These are phyloP conservation scores for Anas bernieri DNA, from an alignment of 2,797 vertebrate species.

Conservation along the genomic window DNA sequence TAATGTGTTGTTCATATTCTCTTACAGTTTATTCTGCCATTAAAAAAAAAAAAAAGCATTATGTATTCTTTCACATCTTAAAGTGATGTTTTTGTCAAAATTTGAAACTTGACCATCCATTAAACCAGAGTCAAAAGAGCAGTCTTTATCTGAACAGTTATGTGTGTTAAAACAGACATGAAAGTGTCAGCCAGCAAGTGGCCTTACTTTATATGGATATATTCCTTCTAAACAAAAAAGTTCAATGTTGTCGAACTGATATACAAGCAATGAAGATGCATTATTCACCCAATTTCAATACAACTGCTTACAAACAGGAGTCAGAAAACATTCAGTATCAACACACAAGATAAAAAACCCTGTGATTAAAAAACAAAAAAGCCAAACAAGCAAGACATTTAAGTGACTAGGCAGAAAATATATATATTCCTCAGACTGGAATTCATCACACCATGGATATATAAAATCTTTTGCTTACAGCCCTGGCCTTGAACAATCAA, in stretches of 20 bases:
- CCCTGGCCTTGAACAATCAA: background rate
- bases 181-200: background rate
- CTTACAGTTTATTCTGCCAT: conserved; percentile 8
- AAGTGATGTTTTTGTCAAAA: background rate
- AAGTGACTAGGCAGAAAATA: background rate
- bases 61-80: background rate
- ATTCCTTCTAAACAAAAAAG: background rate
- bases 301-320: background rate
- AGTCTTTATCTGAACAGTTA: background rate
- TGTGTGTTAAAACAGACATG: background rate
- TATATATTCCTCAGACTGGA: background rate
- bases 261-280: background rate
- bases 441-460: background rate
- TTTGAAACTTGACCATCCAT: background rate
- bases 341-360: background rate
- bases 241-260: background rate
- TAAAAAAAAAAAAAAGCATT: background rate
- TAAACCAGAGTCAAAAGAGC: background rate
- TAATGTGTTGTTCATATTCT: background rate
- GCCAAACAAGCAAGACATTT: background rate
- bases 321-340: background rate
- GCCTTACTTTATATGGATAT: background rate
- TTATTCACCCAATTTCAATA: background rate
- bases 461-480: background rate
- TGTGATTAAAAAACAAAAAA: background rate